A percentile compares a stretch with the other conserved stretches of the same genome.
Conservation (phyloP, 64 coral and sea anemone species). For the Acropora tenuis region DNA sequence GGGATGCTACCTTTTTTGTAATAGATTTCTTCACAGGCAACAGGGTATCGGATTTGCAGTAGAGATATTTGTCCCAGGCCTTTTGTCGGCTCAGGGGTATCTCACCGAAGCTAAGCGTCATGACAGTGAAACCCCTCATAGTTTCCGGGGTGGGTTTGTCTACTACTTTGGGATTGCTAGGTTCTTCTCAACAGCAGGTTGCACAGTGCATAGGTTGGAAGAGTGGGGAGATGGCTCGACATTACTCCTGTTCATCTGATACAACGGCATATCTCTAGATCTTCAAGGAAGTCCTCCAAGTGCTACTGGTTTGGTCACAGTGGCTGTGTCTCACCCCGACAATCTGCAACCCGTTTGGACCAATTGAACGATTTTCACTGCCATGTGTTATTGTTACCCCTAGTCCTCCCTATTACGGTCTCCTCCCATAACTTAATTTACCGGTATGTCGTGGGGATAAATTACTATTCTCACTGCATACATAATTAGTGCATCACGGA, state of each 20-base stretch:
- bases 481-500: too few relatives aligned
- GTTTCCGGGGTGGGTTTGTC: not conserved
- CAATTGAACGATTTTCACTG: too few relatives aligned
- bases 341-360: too few relatives aligned
- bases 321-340: too few relatives aligned
- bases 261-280: too few relatives aligned
- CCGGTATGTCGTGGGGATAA: not conserved
- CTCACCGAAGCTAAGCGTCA: not conserved
- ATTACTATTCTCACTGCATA: too few relatives aligned
- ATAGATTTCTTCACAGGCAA: constrained; percentile 62
- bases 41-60: constrained; percentile 34
- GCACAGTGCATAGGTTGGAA: not conserved
- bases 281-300: too few relatives aligned
- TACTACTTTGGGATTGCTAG: not conserved
- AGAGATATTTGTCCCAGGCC: too few relatives aligned
- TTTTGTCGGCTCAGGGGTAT: too few relatives aligned
- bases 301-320: too few relatives aligned
- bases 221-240: not conserved
- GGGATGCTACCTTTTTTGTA: constrained; percentile 48
- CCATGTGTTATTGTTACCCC: too few relatives aligned
- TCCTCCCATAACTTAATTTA: not conserved
- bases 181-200: not conserved
- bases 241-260: too few relatives aligned
- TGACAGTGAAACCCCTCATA: not conserved
- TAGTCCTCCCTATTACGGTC: not conserved